Percentiles rank a stretch among this genome's conserved stretches.
phyloP scores from a whole-genome alignment of 2,113 vertebrate genomes.

The Romanogobio albipinnatus region DNA sequence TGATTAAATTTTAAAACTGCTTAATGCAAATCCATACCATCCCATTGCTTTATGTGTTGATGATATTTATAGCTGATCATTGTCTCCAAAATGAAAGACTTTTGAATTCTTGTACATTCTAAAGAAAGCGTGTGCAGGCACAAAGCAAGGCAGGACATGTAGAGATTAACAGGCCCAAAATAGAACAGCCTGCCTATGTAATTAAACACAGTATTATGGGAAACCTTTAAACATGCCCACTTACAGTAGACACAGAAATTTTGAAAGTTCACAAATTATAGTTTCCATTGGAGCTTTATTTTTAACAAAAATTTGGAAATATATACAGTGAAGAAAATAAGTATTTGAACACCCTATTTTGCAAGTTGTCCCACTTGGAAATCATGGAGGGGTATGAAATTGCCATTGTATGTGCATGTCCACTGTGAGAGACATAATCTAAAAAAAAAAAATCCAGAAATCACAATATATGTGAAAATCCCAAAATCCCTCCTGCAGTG shows the following conservation, averaged over 20 bases:
- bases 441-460: no score
- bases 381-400: no score
- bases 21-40: background rate
- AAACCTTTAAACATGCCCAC: background rate
- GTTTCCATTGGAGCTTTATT: background rate
- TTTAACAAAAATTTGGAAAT: background rate
- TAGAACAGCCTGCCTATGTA: slow-evolving; percentile 12
- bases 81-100: background rate
- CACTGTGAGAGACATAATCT: no score
- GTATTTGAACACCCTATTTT: no score
- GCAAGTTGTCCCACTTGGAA: no score
- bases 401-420: no score
- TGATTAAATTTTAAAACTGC: background rate
- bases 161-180: slow-evolving; percentile 14
- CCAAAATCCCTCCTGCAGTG: no score
- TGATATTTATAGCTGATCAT: background rate
- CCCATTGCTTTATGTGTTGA: background rate
- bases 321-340: no score
- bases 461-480: no score
- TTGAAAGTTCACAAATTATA: background rate
- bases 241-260: background rate
- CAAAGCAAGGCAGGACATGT: slow-evolving; percentile 16
- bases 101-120: background rate
- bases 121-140: background rate
- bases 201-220: background rate